Conservation (phyloP, 2,113 vertebrate genomes). For the Megaleporinus macrocephalus region DNA sequence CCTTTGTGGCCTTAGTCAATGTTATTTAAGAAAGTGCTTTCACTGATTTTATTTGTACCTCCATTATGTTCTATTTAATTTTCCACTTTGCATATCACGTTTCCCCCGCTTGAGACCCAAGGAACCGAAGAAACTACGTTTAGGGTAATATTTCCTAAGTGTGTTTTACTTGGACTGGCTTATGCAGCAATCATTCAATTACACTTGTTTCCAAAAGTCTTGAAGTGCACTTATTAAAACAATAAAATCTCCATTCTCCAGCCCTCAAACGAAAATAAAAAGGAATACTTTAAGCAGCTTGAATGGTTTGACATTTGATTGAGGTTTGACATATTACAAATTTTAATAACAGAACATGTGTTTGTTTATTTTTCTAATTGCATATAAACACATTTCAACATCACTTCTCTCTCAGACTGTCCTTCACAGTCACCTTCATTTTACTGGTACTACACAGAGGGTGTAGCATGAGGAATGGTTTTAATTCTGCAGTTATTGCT, state of each 20-base stretch:
- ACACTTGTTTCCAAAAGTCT: conserved; percentile 47
- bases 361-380: neutral
- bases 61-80: conserved; percentile 28
- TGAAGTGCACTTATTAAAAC: conserved; percentile 38
- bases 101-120: conserved; percentile 31
- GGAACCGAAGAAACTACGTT: conserved; percentile 48
- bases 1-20: neutral
- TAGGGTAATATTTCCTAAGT: conserved; percentile 51
- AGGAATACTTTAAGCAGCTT: neutral
- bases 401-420: too few species aligned
- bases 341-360: neutral
- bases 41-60: conserved; percentile 14
- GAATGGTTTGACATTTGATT: neutral
- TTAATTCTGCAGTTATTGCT: too few species aligned
- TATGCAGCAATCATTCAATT: conserved; percentile 32
- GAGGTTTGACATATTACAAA: neutral
- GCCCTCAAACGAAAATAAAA: conserved; percentile 18
- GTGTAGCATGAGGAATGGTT: too few species aligned
- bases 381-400: neutral
- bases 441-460: too few species aligned
- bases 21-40: neutral
- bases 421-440: too few species aligned
- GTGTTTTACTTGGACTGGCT: conserved; percentile 52
- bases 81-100: conserved; percentile 14
- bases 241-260: conserved; percentile 29